Percentiles rank a stretch among this genome's conserved stretches.
Conservation (phyloP, 2,113 vertebrate genomes). For the Mobula birostris region DNA sequence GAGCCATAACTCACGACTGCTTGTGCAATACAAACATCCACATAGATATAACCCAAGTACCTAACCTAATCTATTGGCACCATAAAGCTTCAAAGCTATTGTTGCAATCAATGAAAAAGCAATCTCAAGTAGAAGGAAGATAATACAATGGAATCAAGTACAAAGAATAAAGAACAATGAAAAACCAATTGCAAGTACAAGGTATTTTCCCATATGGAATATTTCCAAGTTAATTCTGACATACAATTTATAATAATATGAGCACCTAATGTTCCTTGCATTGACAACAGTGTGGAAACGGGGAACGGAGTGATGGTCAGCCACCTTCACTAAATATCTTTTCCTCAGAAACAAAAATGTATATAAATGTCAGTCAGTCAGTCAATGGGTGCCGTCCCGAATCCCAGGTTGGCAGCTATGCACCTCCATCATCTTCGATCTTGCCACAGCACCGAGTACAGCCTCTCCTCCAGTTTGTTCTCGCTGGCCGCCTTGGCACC, state of each 20-base stretch:
- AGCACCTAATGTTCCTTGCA: not conserved
- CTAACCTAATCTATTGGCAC: not conserved
- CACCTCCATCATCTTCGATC: no score
- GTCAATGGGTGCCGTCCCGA: no score
- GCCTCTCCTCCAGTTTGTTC: no score
- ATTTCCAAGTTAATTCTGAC: not conserved
- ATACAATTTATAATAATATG: not conserved
- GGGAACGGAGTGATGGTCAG: not conserved
- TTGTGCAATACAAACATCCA: not conserved
- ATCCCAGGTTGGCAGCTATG: no score
- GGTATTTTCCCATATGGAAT: not conserved
- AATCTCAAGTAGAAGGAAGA: not conserved
- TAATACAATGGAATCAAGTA: no score
- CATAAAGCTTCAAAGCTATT: not conserved
- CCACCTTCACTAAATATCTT: not conserved
- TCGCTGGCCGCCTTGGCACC: no score
- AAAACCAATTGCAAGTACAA: not conserved
- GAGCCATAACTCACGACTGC: not conserved
- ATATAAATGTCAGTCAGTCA: not conserved
- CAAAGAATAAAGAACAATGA: not conserved
- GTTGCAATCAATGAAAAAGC: not conserved
- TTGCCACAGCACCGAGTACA: no score
- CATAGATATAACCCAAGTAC: not conserved
- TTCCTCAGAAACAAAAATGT: not conserved
- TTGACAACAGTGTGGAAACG: no score